Evolutionary conservation across 2,888 invertebrate species (phyloP).

Genomic region (Diadegma fenestrale): DNA sequence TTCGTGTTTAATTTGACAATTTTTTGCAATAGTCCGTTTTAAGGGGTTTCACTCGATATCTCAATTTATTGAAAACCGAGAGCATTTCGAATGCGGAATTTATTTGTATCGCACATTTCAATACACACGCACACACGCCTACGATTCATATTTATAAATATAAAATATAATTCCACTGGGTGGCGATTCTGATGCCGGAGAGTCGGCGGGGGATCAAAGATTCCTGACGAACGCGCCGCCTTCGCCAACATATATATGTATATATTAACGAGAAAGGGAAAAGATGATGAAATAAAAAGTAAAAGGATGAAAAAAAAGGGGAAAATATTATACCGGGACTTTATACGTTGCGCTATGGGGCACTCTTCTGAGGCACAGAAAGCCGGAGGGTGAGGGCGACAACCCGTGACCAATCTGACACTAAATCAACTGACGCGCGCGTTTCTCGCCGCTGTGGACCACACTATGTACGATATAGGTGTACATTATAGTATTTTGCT

Average conservation of each 20-base stretch:
- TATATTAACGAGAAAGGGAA: constrained; percentile 32
- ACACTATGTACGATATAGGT: constrained; percentile 23
- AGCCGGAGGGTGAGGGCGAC: constrained; percentile 56
- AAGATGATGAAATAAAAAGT: constrained; percentile 38
- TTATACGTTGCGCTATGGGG: constrained; percentile 55
- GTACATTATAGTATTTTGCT: constrained; percentile 25
- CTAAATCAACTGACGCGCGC: constrained; percentile 82
- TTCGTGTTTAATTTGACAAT: neutral
- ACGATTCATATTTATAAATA: neutral
- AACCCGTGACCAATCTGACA: constrained; percentile 82
- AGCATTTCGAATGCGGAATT: neutral
- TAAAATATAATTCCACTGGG: constrained; percentile 24
- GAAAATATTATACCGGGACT: constrained; percentile 74
- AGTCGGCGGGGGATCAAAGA: constrained; percentile 82
- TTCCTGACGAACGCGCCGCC: constrained; percentile 71
- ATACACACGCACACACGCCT: neutral
- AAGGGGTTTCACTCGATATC: neutral
- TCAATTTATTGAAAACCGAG: neutral
- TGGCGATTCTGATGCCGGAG: constrained; percentile 41
- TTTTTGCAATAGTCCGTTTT: neutral
- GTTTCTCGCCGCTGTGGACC: constrained; percentile 70
- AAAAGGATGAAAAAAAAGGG: constrained; percentile 66
- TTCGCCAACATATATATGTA: constrained; percentile 66
- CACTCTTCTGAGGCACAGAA: constrained; percentile 54
- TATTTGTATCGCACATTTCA: neutral